A percentile compares a stretch with the other conserved stretches of the same genome.
Conservation (phyloP, 2,113 vertebrate genomes). For the Odocoileus hemionus region DNA sequence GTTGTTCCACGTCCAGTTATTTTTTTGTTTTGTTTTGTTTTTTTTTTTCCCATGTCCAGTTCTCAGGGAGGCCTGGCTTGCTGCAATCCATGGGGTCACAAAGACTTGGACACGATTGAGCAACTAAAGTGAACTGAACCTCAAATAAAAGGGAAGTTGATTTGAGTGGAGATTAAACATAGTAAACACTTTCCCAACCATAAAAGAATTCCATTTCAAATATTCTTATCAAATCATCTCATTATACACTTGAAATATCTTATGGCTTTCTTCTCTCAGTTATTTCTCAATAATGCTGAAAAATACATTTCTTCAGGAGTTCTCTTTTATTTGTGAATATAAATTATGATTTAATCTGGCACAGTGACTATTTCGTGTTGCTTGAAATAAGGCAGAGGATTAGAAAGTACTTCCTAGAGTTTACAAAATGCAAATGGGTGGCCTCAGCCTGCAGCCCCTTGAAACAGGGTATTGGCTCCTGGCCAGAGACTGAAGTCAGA, state of each 20-base stretch:
- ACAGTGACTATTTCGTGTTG: not conserved
- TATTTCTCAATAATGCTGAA: not conserved
- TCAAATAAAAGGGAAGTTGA: not conserved
- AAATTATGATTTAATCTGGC: not conserved
- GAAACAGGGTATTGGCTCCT: not conserved
- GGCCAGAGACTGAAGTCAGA: not conserved
- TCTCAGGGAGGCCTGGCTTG: not conserved
- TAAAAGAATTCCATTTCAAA: not conserved
- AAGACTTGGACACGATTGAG: rapidly evolving
- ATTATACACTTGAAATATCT: not conserved
- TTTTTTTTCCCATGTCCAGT: too few species aligned
- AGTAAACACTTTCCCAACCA: not conserved
- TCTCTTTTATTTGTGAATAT: not conserved
- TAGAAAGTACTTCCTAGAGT: not conserved
- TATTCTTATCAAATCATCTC: not conserved
- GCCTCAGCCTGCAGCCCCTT: not conserved
- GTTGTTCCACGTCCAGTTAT: not conserved
- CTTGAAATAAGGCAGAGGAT: not conserved
- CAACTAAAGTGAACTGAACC: not conserved
- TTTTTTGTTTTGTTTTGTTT: too few species aligned
- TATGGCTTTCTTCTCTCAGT: not conserved
- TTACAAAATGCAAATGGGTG: not conserved
- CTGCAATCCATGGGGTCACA: not conserved
- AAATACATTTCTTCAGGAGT: not conserved
- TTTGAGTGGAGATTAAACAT: not conserved